Evolutionary conservation across 2,888 invertebrate genomes (phyloP).

Genomic region (Trissonchulus sp.): DNA sequence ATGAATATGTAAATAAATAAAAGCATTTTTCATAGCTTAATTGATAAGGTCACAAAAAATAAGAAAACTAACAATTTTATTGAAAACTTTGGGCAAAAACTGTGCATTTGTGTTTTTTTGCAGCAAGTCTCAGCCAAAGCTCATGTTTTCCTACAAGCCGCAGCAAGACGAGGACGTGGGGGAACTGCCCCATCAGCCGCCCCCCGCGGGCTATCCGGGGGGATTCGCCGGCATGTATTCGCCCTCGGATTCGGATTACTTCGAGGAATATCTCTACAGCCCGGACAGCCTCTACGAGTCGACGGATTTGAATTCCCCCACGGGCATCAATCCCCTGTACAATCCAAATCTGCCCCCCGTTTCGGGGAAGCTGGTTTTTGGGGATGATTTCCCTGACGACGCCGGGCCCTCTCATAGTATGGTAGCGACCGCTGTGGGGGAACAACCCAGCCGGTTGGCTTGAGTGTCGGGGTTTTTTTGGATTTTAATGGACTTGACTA

Average conservation of each 20-base stretch:
- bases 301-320: not conserved
- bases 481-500: too few species aligned
- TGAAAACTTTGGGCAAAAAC: too few species aligned
- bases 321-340: not conserved
- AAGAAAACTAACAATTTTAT: too few species aligned
- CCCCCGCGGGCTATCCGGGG: not conserved
- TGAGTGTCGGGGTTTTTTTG: too few species aligned
- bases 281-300: not conserved
- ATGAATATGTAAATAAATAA: too few species aligned
- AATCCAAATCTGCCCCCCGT: not conserved
- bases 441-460: too few species aligned
- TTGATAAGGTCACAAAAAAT: too few species aligned
- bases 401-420: too few species aligned
- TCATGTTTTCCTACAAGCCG: constrained; percentile 42
- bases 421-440: too few species aligned
- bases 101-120: not conserved
- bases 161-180: constrained; percentile 42
- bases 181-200: constrained; percentile 20
- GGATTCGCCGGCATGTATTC: not conserved
- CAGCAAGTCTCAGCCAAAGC: constrained; percentile 34
- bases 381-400: too few species aligned
- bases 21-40: too few species aligned
- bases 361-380: too few species aligned
- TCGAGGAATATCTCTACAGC: not conserved
- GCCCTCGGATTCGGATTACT: not conserved